phyloP scores from a whole-genome alignment of 2,113 vertebrate genomes.

The Brachypodius melanocephalos region DNA sequence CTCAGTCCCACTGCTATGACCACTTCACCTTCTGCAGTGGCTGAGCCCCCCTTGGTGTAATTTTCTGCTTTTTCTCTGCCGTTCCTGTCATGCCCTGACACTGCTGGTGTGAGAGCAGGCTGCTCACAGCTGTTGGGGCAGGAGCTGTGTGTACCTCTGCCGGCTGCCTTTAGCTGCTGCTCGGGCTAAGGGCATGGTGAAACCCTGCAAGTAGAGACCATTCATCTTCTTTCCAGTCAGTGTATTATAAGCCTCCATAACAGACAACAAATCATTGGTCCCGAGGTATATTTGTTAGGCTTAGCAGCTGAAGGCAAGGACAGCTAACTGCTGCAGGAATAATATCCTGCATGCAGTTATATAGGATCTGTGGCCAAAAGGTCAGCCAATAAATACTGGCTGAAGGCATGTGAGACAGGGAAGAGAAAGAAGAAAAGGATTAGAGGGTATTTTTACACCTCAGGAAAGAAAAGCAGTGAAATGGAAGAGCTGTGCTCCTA shows the following conservation, averaged over 20 bases:
- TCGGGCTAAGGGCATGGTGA: not conserved
- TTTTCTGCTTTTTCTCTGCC: not conserved
- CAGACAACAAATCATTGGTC: not conserved
- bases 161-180: not conserved
- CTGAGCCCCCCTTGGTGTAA: not conserved
- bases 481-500: not conserved
- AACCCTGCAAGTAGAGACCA: not conserved
- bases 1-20: not conserved
- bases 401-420: not conserved
- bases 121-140: not conserved
- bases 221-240: not conserved
- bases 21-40: not conserved
- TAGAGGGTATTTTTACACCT: not conserved
- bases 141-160: not conserved
- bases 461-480: not conserved
- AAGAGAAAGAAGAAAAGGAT: not conserved
- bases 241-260: not conserved
- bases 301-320: not conserved
- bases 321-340: not conserved
- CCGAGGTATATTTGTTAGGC: not conserved
- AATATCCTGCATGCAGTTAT: not conserved
- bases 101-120: not conserved
- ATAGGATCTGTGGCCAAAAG: not conserved
- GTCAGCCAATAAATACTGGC: not conserved
- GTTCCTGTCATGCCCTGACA: fast-evolving